Evolutionary conservation across 2,888 invertebrate genomes (phyloP).

Genomic region (Chaetogeoica ovagalla): DNA sequence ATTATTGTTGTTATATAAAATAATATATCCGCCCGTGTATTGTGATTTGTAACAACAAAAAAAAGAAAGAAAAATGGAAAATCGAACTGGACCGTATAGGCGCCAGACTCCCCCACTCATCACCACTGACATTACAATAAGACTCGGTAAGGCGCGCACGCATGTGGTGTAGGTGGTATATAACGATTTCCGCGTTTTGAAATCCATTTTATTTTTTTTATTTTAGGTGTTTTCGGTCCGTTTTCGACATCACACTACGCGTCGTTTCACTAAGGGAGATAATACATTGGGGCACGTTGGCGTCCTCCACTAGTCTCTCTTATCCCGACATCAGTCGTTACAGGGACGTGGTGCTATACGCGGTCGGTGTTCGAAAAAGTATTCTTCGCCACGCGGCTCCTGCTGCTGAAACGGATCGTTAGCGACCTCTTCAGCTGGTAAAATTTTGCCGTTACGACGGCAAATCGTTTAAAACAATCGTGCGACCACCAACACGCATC

Average conservation of each 20-base stretch:
- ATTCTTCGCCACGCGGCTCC: background rate
- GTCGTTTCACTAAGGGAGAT: no score
- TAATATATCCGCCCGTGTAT: background rate
- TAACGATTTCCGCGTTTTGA: background rate
- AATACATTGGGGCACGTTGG: no score
- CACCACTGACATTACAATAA: background rate
- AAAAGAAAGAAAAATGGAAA: slow-evolving; percentile 43
- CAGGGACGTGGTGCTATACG: background rate
- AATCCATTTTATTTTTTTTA: no score
- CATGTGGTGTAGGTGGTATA: background rate
- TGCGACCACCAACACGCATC: background rate
- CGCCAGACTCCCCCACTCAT: slow-evolving; percentile 27
- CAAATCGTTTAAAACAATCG: slow-evolving; percentile 7
- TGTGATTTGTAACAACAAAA: slow-evolving; percentile 1
- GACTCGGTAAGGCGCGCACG: background rate
- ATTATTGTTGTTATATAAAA: background rate
- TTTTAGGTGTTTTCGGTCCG: no score
- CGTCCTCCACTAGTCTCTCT: no score
- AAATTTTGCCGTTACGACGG: slow-evolving; percentile 1
- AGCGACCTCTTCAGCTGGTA: background rate
- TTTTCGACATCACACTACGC: background rate
- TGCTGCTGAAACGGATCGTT: background rate
- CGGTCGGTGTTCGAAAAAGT: background rate
- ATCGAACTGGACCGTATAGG: slow-evolving; percentile 50
- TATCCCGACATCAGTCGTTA: no score